phyloP scores from a whole-genome alignment of 2,888 invertebrate species.

The Lepetodrilus schrolli region DNA sequence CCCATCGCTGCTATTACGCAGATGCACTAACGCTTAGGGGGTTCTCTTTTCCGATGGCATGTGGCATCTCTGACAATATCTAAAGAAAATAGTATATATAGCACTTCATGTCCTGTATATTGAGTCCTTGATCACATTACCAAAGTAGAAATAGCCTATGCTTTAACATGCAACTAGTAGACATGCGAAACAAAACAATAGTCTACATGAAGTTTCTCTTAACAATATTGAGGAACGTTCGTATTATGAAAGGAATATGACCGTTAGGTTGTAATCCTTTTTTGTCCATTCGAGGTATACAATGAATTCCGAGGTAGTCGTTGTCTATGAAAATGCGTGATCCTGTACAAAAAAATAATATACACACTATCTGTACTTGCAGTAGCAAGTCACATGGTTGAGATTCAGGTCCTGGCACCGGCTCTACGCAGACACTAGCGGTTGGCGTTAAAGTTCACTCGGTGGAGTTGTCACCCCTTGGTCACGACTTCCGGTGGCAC shows the following conservation, averaged over 20 bases:
- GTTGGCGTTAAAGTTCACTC: conserved; percentile 1
- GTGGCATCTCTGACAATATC: neutral
- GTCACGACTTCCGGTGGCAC: neutral
- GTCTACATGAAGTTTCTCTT: neutral
- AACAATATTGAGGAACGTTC: no score
- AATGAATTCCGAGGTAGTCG: neutral
- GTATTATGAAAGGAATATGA: no score
- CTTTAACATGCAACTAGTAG: neutral
- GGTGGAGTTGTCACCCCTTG: neutral
- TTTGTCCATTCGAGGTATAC: no score
- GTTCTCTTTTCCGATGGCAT: no score
- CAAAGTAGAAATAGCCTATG: neutral
- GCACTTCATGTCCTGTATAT: neutral
- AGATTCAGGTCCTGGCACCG: conserved; percentile 10
- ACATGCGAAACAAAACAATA: neutral
- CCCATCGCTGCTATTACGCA: neutral
- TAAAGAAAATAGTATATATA: neutral
- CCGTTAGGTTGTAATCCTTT: no score
- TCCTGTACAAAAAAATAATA: conserved; percentile 18
- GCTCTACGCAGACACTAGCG: neutral
- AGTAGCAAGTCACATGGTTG: conserved; percentile 9
- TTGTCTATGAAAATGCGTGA: neutral
- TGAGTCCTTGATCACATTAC: neutral
- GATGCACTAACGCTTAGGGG: neutral
- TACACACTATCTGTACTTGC: conserved; percentile 13